Percentiles rank a stretch among this genome's conserved stretches.
Evolutionary conservation across 2,888 invertebrate genomes (phyloP).

Genomic region (Mayetiola destructor): DNA sequence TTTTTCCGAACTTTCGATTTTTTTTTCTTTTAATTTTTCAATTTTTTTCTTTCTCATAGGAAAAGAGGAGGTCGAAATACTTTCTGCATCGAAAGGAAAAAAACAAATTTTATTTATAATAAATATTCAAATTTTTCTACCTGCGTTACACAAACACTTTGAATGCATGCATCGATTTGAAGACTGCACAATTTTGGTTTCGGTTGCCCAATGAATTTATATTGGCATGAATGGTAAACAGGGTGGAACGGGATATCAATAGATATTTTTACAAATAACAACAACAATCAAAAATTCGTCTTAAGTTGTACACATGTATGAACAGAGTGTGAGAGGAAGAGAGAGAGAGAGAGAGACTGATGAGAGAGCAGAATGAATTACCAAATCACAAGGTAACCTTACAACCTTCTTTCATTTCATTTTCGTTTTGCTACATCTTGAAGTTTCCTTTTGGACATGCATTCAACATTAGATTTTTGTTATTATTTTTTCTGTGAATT

Average conservation of each 20-base stretch:
- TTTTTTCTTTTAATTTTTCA: neutral
- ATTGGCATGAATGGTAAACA: neutral
- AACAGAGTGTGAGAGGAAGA: too few relatives aligned
- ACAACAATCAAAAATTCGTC: too few relatives aligned
- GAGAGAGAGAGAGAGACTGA: neutral
- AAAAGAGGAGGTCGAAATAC: neutral
- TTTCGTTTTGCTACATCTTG: neutral
- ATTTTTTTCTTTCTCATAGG: neutral
- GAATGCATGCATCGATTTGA: neutral
- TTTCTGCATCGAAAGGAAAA: neutral
- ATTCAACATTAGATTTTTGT: neutral
- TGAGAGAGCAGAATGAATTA: neutral
- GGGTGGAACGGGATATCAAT: neutral
- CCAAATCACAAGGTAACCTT: neutral
- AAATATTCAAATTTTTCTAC: slow-evolving; percentile 12
- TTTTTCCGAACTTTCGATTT: slow-evolving; percentile 5
- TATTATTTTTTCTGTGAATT: slow-evolving; percentile 7
- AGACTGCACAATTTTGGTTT: neutral
- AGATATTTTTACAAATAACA: neutral
- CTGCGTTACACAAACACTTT: neutral
- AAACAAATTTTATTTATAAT: too few relatives aligned
- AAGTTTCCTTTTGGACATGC: neutral
- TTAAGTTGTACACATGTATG: too few relatives aligned
- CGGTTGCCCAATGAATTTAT: too few relatives aligned
- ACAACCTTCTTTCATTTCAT: neutral